phyloP scores from a whole-genome alignment of 2,797 vertebrate genomes.

The Chloroceryle amazona region DNA sequence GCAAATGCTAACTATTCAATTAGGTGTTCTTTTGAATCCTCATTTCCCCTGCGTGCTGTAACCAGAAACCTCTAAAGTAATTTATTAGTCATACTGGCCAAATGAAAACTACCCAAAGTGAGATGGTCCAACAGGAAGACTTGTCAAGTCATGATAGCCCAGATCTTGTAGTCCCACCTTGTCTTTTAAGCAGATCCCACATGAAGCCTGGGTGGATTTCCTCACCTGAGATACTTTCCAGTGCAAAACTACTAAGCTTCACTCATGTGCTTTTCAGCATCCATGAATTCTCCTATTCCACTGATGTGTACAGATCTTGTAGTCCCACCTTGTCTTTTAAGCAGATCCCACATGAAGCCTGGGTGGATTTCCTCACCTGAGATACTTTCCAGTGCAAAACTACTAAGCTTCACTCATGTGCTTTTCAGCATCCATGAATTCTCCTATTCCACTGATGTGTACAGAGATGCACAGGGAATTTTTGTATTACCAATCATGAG shows the following conservation, averaged over 20 bases:
- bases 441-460: not conserved
- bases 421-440: not conserved
- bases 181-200: not conserved
- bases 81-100: not conserved
- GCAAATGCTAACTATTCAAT: not conserved
- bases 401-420: not conserved
- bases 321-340: not conserved
- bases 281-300: not conserved
- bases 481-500: not conserved
- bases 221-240: not conserved
- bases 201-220: not conserved
- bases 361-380: not conserved
- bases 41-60: not conserved
- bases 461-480: not conserved
- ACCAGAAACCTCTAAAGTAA: not conserved
- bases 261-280: not conserved
- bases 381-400: not conserved
- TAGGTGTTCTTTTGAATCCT: not conserved
- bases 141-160: not conserved
- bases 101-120: not conserved
- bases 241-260: not conserved
- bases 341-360: not conserved
- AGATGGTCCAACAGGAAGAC: rapidly evolving
- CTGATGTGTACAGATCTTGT: not conserved
- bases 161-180: not conserved